A percentile compares a stretch with the other conserved stretches of the same genome.
Evolutionary conservation across 2,113 vertebrate genomes (phyloP).

Genomic region (Parus major): DNA sequence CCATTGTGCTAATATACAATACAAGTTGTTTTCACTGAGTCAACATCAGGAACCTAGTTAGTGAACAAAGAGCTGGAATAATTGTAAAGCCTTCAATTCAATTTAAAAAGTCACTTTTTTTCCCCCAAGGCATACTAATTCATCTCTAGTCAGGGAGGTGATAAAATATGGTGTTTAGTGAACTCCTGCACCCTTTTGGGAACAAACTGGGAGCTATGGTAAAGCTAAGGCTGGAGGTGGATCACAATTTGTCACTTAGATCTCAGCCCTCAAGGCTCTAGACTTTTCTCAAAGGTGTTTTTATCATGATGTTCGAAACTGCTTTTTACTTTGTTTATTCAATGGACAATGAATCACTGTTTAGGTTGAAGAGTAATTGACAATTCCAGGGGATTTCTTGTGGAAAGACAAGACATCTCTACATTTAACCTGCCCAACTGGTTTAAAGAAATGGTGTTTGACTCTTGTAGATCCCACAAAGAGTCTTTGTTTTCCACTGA

Average conservation of each 20-base stretch:
- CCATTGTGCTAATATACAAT: neutral
- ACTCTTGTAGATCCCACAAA: neutral
- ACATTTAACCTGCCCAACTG: slow-evolving; percentile 17
- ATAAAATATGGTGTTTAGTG: neutral
- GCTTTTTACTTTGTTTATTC: neutral
- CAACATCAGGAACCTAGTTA: neutral
- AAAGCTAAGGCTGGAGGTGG: neutral
- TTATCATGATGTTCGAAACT: neutral
- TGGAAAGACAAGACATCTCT: slow-evolving; percentile 1
- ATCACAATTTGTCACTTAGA: neutral
- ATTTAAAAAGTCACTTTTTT: neutral
- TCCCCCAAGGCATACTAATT: neutral
- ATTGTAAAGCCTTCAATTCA: neutral
- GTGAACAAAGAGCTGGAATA: neutral
- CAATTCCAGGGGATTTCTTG: neutral
- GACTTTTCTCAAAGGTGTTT: neutral
- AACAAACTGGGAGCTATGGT: neutral
- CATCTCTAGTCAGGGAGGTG: neutral
- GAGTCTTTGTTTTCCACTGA: slow-evolving; percentile 4
- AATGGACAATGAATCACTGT: neutral
- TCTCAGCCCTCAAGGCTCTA: neutral
- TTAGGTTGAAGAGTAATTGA: neutral
- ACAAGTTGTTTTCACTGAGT: neutral
- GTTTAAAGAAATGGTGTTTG: slow-evolving; percentile 19
- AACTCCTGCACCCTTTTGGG: neutral